Conservation (phyloP, 2,888 invertebrate species). For the Machimus atricapillus region DNA sequence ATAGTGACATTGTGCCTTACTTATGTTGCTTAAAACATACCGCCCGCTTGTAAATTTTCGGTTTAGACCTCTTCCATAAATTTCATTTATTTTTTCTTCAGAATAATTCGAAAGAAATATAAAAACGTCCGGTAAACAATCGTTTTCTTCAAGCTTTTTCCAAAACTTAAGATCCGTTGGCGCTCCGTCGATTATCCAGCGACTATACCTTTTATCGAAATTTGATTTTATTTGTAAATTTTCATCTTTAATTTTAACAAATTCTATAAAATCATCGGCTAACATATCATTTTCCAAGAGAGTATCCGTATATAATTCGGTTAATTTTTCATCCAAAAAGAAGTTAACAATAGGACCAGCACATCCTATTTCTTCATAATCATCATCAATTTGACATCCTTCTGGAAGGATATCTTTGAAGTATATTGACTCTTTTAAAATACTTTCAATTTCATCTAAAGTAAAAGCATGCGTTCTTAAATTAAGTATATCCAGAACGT, state of each 20-base stretch:
- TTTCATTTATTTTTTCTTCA: slow-evolving; percentile 30
- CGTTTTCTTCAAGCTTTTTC: slow-evolving; percentile 61
- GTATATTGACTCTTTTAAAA: neutral
- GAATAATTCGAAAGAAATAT: slow-evolving; percentile 65
- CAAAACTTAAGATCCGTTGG: slow-evolving; percentile 65
- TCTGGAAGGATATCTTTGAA: neutral
- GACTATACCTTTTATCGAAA: slow-evolving; percentile 58
- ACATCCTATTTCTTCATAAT: neutral
- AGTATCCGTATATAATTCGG: neutral
- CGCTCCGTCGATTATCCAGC: slow-evolving; percentile 71
- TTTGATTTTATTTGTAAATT: neutral
- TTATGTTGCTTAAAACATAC: neutral
- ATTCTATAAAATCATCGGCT: neutral
- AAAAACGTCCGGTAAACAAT: slow-evolving; percentile 66
- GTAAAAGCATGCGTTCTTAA: neutral
- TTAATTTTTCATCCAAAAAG: neutral
- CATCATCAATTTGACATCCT: neutral
- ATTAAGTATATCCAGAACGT: slow-evolving; percentile 61
- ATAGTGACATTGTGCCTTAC: neutral
- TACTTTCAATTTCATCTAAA: neutral
- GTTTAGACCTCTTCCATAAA: neutral
- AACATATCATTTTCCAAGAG: neutral
- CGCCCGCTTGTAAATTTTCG: neutral
- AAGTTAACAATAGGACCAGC: neutral
- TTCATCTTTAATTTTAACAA: neutral